Base-by-base conservation (phyloP, 2,113 vertebrate genomes). In the Carollia perspicillata region DNA sequence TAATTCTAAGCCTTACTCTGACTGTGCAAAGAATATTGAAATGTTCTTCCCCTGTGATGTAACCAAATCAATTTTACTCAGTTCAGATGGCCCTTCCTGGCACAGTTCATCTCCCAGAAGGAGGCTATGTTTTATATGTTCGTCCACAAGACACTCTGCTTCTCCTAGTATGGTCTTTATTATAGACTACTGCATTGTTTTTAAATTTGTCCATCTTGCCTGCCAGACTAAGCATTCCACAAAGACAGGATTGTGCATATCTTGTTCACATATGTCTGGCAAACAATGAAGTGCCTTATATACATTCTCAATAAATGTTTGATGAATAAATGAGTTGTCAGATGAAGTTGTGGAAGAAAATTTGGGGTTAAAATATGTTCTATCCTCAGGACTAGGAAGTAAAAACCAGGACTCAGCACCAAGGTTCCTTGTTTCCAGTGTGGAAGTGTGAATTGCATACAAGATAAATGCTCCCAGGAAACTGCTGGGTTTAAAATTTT, bases 361-460 rank as follows among this genome's bases (percentile, higher is more conserved):
- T 42, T 89, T 16, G 83, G 37, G 75, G 20, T 16, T 74, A 26
- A 95, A 81, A 55, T 10, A 81, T 86, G 26, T n/a, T n/a, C 37
- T 4, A 13, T 1, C 12, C 17, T 60, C 22, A 17, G 18, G 47
- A 11, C 28, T 2, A 23, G 66, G 4, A n/a, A 26, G 17, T 51
- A 28, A 12, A 33, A 69, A 40, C 30, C 4, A 47, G 10, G 55
- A 35, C 33, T 23, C 16, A 44, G 42, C 33, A 0, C 65, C 6
- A 28, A 65, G 10, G 8, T 58, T 12, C 12, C 40, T 37, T 23
- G 16, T 66, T 71, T 37, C 16, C 30, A 23, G 37, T 11, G 23
- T 30, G n/a, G 49, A 84, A 26, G 16, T 16, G 1, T 30, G 6
- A 42, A 11, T 2, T 44, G 7, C 5, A 13, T 8, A 18, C 8